Conservation (phyloP, 1,140 invertebrate genomes). For the Ptiloglossa arizonensis region DNA sequence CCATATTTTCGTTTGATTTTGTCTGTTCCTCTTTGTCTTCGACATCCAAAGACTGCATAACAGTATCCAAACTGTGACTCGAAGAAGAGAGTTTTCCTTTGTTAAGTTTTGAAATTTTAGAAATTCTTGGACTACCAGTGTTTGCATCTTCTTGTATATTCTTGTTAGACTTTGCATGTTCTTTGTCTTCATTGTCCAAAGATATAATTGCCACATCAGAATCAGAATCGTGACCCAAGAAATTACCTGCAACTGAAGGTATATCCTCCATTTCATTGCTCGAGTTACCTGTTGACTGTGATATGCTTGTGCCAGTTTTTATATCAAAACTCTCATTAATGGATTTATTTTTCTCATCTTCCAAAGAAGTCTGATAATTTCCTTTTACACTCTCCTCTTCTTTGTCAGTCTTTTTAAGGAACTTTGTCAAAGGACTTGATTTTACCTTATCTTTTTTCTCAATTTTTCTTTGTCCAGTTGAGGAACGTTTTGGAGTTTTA, state of each 20-base stretch:
- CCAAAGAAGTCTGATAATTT: not conserved
- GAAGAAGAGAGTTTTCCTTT: not conserved
- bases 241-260: too few species aligned
- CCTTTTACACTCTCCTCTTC: conserved; percentile 45
- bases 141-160: too few species aligned
- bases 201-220: too few species aligned
- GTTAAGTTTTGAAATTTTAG: too few species aligned
- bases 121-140: too few species aligned
- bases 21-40: conserved; percentile 71
- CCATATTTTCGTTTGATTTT: conserved; percentile 24
- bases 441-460: conserved; percentile 58
- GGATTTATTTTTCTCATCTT: conserved; percentile 70
- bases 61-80: conserved; percentile 36
- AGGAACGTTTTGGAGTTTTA: conserved; percentile 34
- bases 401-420: conserved; percentile 69
- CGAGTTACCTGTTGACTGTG: conserved; percentile 5
- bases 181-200: too few species aligned
- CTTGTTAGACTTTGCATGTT: too few species aligned
- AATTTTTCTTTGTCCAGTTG: conserved; percentile 52
- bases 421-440: conserved; percentile 66
- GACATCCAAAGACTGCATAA: conserved; percentile 54
- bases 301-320: conserved; percentile 15
- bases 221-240: too few species aligned
- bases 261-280: conserved; percentile 17
- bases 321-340: conserved; percentile 25